Base-by-base conservation (phyloP, 2,888 invertebrate genomes). In the Vanessa cardui region DNA sequence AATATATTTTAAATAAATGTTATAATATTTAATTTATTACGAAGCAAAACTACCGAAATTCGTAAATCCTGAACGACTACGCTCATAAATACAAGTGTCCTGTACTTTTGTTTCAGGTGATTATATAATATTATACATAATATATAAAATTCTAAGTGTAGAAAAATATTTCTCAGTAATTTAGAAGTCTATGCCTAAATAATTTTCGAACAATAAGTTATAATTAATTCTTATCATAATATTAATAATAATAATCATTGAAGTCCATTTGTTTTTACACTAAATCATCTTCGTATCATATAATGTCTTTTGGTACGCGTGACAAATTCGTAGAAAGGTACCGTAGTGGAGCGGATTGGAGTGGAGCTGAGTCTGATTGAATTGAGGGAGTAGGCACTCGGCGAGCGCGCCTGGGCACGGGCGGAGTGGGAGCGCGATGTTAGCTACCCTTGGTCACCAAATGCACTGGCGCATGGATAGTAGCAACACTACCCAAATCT, bases 231-330 rank as follows among this genome's bases (percentile, higher is more conserved):
- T 56, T n/a, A 39, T 6, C 44, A 52, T 20, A 16, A 54, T 60
- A 50, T 49, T 20, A 52, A 54, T 26, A 26, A 26, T 26, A 26
- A 26, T 26, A 26, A 39, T 52, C 64, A 46, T 49, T 50, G 73
- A 75, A 65, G 74, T 76, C 81, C 80, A 80, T 83, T 79, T 80
- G n/a, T 80, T 74, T 78, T 85, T 86, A 92, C 77, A 92, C 90
- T 76, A 89, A 81, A 79, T 91, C 90, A 65, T 90, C 90, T 82
- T 89, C 89, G 77, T 91, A 91, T 91, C 91, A 92, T 74, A 92
- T 88, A 71, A 75, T 74, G 39, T 88, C 87, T 49, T 82, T 82
- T 21, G 84, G 75, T 70, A 81, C 79, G 52, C 83, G 77, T 47
- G 84, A 73, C 18, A 84, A 77, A 61, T 82, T 82, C 8, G 82